Conservation (phyloP, 2,113 vertebrate genomes). For the Cyprinus carpio region DNA sequence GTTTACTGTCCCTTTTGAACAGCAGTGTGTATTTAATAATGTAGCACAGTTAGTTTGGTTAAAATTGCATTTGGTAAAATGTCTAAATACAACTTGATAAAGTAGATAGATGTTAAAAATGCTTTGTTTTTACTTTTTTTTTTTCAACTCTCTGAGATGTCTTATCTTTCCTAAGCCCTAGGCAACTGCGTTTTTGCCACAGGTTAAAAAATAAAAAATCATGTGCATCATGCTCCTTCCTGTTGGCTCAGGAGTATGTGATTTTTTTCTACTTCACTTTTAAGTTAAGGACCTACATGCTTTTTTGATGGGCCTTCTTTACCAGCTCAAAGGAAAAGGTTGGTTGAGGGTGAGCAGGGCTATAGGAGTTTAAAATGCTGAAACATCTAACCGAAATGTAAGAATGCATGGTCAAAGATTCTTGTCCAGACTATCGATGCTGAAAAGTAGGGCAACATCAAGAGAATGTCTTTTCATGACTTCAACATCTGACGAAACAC, state of each 20-base stretch:
- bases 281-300: constrained; percentile 21
- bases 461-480: constrained; percentile 39
- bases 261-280: background rate
- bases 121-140: background rate
- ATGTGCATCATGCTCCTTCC: background rate
- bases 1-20: background rate
- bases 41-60: background rate
- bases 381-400: constrained; percentile 42
- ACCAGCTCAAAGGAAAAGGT: constrained; percentile 24
- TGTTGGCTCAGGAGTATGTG: background rate
- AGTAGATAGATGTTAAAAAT: background rate
- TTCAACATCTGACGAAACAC: constrained; percentile 47
- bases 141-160: too few relatives aligned
- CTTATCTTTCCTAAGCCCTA: background rate
- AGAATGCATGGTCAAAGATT: constrained; percentile 27
- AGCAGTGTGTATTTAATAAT: background rate
- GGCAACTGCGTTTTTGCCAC: background rate
- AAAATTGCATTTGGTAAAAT: background rate
- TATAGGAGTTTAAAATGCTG: constrained; percentile 34
- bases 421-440: constrained; percentile 30
- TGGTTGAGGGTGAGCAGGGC: constrained; percentile 6
- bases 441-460: constrained; percentile 50
- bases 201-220: background rate
- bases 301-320: constrained; percentile 27
- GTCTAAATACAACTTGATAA: background rate